These are phyloP conservation scores for Drosophila cyrtoloma DNA, from an alignment of 2,888 invertebrate genomes.

Conservation along the genomic window DNA sequence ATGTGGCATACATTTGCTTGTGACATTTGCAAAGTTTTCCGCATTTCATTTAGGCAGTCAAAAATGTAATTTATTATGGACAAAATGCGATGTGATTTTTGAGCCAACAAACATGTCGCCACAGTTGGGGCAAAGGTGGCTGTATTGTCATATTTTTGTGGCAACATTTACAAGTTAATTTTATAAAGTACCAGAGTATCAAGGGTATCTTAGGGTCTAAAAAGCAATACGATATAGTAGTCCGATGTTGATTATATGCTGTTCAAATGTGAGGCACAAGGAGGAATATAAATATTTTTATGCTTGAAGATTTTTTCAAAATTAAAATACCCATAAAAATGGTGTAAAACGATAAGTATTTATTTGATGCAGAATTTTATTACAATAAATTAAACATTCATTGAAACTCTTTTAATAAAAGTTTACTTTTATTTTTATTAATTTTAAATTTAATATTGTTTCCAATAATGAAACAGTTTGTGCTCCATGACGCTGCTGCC, in stretches of 20 bases:
- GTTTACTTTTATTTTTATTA: background rate
- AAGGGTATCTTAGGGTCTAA: background rate
- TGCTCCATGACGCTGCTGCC: background rate
- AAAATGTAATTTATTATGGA: conserved; percentile 70
- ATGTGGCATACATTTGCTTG: conserved; percentile 17
- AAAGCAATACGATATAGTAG: background rate
- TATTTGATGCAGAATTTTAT: background rate
- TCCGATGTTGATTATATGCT: background rate
- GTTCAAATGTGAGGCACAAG: background rate
- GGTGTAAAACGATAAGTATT: background rate
- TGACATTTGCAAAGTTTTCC: conserved; percentile 53
- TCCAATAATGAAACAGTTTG: background rate
- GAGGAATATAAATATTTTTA: background rate
- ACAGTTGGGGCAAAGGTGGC: conserved; percentile 9
- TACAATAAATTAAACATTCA: too few relatives aligned
- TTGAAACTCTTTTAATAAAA: background rate
- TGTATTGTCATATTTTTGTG: background rate
- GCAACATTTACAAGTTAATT: conserved; percentile 1
- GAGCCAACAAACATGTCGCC: conserved; percentile 22
- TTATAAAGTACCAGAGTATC: too few relatives aligned
- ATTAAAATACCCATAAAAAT: background rate
- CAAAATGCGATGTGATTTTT: conserved; percentile 62
- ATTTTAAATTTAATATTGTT: background rate
- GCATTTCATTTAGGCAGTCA: conserved; percentile 66
- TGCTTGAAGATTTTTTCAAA: background rate